Conservation (phyloP, 2,113 vertebrate species). For the Gnathonemus longibarbis region DNA sequence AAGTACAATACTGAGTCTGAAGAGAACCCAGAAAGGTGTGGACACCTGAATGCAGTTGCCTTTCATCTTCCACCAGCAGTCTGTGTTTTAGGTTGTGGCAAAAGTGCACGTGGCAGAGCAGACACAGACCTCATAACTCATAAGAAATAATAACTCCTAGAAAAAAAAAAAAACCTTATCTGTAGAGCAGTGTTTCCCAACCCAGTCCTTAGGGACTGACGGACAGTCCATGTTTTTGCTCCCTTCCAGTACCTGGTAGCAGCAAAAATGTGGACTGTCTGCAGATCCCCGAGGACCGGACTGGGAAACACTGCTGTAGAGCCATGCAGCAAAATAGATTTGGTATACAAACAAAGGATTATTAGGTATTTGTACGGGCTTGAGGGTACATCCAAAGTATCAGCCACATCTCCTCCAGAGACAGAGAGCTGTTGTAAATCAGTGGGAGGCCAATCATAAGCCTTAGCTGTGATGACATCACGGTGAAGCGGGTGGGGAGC, state of each 20-base stretch:
- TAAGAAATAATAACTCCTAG: too few relatives aligned
- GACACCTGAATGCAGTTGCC: background rate
- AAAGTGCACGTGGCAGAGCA: background rate
- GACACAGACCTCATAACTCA: background rate
- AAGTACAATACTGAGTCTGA: background rate
- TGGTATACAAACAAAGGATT: background rate
- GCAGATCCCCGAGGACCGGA: background rate
- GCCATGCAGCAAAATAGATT: background rate
- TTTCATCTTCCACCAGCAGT: background rate
- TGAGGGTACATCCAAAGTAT: background rate
- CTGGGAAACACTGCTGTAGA: background rate
- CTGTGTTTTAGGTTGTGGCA: background rate
- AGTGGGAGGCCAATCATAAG: background rate
- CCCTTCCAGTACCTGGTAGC: background rate
- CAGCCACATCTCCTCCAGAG: background rate
- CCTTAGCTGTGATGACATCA: background rate
- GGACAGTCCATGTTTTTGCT: background rate
- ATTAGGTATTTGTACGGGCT: background rate
- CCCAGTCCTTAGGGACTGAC: background rate
- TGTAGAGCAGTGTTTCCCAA: background rate
- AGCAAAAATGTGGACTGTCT: background rate
- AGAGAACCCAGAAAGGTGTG: background rate
- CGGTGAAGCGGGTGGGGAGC: background rate
- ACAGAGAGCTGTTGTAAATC: background rate
- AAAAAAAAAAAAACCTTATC: background rate